Base-by-base conservation (phyloP, 2,888 invertebrate species). In the Minunthozetes semirufus region DNA sequence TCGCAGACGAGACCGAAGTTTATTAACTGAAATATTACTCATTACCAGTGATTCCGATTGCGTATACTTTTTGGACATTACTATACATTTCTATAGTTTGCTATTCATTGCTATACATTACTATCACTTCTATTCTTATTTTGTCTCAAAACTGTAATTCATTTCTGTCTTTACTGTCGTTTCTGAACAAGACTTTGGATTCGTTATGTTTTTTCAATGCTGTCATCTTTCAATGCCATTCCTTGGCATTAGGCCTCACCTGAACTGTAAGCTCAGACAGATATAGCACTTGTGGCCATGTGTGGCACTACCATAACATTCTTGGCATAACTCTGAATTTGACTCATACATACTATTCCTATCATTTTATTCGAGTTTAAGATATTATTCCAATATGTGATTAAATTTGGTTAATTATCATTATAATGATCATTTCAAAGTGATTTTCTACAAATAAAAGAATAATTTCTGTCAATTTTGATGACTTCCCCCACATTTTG, bases 1-100 rank as follows among this genome's bases (percentile, higher is more conserved):
- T n/a, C 61, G 27, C 61, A 61, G 61, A 61, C 61, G 61, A 29
- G 29, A 19, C 53, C 53, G 17, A 15, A 61, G 61, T 61, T 61
- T 61, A 61, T 61, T 61, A 61, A 61, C 61, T 61, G 61, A 27
- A 61, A 53, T 61, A 61, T 61, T 61, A 61, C 61, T 61, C 61
- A 61, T 61, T 61, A 27, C 22, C 6, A 29, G 53, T 27, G 29
- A 61, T 61, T 27, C 29, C 61, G 29, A 61, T 29, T 56, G 22
- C 56, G 22, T 25, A 56, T 22, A 61, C 61, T 59, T 61, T 61
- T 61, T 61, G 61, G 61, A 61, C 61, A 61, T 29, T 61, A 22
- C 59, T 22, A 8, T 46, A 11, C 46, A 11, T 11, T 46, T 46
- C 46, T n/a, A n/a, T n/a, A n/a, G n/a, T n/a, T n/a, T n/a, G n/a